Base-by-base conservation (phyloP, 64 coral and sea anemone genomes). In the Montipora foliosa region DNA sequence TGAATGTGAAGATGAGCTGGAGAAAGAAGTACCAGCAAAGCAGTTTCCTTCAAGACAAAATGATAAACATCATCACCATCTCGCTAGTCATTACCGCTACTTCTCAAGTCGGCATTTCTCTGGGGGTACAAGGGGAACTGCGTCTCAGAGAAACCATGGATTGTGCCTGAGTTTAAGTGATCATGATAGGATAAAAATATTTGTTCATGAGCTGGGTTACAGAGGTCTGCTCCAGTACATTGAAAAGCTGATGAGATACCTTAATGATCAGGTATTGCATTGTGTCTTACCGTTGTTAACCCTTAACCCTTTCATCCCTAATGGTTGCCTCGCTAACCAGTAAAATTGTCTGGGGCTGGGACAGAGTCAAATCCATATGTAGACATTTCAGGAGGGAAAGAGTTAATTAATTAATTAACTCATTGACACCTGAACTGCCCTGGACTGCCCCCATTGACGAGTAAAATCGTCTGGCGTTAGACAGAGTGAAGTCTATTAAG, bases 121-220 rank as follows among this genome's bases (percentile, higher is more conserved):
- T n/a, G 82, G 91, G 76, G 92, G 90, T 29, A 76, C 93, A 51
- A 92, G 95, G 49, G 94, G 93, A 4, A 47, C 67, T 29, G 15
- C 89, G 6, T 51, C 77, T 73, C 78, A 90, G 5, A 90, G 74
- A 66, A 83, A 89, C 44, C 85, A 96, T 77, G 98, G 98, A n/a
- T 84, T 96, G 72, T 96, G 95, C 79, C 78, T 99, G 80, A 99
- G 95, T 72, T 49, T 99, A 16, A 99, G 98, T 93, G 98, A 99
- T 90, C 98, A 96, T 77, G 98, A 99, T 74, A 99, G 98, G 53
- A 99, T 99, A 17, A 99, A 96, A 80, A 99, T 99, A 76, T 99
- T 99, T 87, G 85, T 99, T 75, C 98, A 99, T 93, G 98, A 99
- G 90, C 88, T 99, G 78, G 98, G 92, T 53, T 95, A 96, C 48